Conservation (phyloP, 2,888 invertebrate species). For the Ametastegia equiseti region DNA sequence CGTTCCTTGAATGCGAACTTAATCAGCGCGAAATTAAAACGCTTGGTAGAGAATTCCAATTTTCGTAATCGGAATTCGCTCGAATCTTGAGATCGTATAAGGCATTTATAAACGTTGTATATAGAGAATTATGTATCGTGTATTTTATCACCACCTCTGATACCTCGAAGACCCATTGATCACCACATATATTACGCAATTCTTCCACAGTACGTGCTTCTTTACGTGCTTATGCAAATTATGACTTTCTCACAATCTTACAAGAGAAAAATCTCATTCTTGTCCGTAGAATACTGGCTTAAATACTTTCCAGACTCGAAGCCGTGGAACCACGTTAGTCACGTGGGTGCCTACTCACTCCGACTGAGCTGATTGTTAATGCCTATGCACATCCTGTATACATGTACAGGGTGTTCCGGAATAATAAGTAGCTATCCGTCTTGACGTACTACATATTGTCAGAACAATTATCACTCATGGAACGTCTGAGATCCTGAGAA, state of each 20-base stretch:
- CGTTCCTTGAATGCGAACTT: neutral
- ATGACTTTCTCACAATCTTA: neutral
- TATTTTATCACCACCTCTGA: neutral
- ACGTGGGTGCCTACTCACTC: conserved; percentile 36
- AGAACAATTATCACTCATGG: no score
- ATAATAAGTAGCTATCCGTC: neutral
- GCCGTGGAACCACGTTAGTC: conserved; percentile 26
- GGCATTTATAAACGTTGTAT: neutral
- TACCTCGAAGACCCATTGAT: neutral
- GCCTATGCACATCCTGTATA: conserved; percentile 40
- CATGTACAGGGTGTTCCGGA: conserved; percentile 27
- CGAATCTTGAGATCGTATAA: neutral
- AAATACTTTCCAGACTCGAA: conserved; percentile 10
- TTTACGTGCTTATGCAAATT: neutral
- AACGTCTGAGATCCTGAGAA: no score
- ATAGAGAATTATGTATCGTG: neutral
- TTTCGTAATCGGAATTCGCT: neutral
- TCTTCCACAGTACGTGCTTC: neutral
- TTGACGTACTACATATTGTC: no score
- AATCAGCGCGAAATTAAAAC: neutral
- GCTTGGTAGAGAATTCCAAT: neutral
- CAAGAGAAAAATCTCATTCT: neutral
- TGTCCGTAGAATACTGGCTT: conserved; percentile 8
- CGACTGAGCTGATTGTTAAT: conserved; percentile 44
- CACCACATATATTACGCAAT: neutral